Percentiles rank a stretch among this genome's conserved stretches.
Conservation (phyloP, 2,888 invertebrate genomes). For the Melieria omissa region DNA sequence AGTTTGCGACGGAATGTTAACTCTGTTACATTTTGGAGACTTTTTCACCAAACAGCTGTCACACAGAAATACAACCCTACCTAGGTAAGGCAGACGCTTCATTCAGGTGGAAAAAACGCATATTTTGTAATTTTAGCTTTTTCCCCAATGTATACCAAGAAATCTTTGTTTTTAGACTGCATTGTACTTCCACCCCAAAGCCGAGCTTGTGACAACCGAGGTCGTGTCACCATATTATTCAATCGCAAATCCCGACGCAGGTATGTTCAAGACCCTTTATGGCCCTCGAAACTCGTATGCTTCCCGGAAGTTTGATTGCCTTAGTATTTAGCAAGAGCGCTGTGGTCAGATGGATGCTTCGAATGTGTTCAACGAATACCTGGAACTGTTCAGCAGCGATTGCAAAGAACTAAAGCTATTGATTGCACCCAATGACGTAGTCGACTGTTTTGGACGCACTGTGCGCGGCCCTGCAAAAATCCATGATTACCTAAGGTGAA, state of each 20-base stretch:
- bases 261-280: too few species aligned
- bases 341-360: slow-evolving; percentile 13
- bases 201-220: too few species aligned
- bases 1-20: too few species aligned
- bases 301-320: too few species aligned
- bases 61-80: neutral
- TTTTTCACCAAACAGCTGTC: slow-evolving; percentile 2
- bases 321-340: neutral
- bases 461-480: slow-evolving; percentile 53
- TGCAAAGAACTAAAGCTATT: slow-evolving; percentile 47
- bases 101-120: neutral
- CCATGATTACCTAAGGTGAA: slow-evolving; percentile 54
- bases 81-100: slow-evolving; percentile 3
- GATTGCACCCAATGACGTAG: slow-evolving; percentile 54
- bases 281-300: too few species aligned
- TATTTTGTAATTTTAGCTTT: too few species aligned
- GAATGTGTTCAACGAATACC: slow-evolving; percentile 47
- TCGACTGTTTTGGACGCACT: slow-evolving; percentile 60
- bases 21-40: too few species aligned
- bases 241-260: too few species aligned
- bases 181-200: too few species aligned
- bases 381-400: slow-evolving; percentile 49
- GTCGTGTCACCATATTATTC: too few species aligned
- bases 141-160: too few species aligned
- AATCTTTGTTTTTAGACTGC: too few species aligned